Percentiles rank a stretch among this genome's conserved stretches.
Evolutionary conservation across 2,888 invertebrate genomes (phyloP).

Genomic region (Conops quadrifasciatus): DNA sequence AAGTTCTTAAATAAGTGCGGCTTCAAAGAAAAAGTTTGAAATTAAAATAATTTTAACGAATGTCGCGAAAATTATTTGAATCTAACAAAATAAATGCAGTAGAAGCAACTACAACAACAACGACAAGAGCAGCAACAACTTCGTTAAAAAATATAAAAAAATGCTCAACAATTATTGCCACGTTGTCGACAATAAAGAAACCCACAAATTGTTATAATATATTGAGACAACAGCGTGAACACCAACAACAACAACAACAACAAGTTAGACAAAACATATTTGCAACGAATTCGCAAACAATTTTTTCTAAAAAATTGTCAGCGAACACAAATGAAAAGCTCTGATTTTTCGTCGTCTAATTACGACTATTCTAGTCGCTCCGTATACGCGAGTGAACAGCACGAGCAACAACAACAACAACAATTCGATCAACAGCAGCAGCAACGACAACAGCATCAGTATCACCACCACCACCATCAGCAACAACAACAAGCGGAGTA

Average conservation of each 20-base stretch:
- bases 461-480: conserved; percentile 14
- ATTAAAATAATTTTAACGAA: conserved; percentile 25
- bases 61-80: conserved; percentile 21
- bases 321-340: conserved; percentile 59
- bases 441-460: conserved; percentile 37
- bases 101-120: conserved; percentile 25
- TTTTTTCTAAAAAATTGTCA: conserved; percentile 53
- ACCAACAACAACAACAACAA: conserved; percentile 33
- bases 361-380: conserved; percentile 61
- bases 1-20: conserved; percentile 12
- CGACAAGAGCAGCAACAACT: conserved; percentile 8
- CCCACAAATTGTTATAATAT: conserved; percentile 28
- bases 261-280: conserved; percentile 36
- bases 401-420: conserved; percentile 33
- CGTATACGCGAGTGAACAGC: conserved; percentile 47
- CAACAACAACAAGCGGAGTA: conserved; percentile 19
- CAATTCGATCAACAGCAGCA: conserved; percentile 28
- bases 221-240: background rate
- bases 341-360: conserved; percentile 58
- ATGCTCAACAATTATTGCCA: conserved; percentile 14
- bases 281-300: conserved; percentile 44
- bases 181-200: conserved; percentile 22
- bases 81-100: conserved; percentile 12
- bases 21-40: conserved; percentile 10
- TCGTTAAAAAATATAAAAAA: conserved; percentile 26